Percentiles rank a stretch among this genome's conserved stretches.
These are phyloP conservation scores for Taenaris catops DNA, from an alignment of 2,888 invertebrate genomes.

Conservation along the genomic window DNA sequence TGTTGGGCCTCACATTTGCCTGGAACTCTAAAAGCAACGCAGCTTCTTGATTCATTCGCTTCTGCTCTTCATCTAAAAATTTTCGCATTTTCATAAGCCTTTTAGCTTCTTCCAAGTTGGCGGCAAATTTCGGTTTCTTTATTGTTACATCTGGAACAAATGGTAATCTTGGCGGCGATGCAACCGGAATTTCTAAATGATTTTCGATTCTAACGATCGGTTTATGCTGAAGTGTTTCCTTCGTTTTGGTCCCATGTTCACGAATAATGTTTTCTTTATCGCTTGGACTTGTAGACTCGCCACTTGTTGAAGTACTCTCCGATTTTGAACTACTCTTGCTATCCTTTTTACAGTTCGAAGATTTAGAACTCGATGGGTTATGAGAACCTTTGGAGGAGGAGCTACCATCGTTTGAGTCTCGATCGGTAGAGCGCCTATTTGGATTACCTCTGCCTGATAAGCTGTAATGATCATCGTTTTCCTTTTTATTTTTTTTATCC, in stretches of 20 bases:
- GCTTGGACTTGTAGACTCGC: constrained; percentile 71
- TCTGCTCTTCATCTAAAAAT: constrained; percentile 81
- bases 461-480: constrained; percentile 86
- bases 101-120: constrained; percentile 83
- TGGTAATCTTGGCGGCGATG: constrained; percentile 53
- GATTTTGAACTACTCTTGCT: constrained; percentile 65
- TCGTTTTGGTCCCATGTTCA: constrained; percentile 33
- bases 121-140: constrained; percentile 84
- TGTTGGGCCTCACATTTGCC: constrained; percentile 66
- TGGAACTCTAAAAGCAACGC: constrained; percentile 68
- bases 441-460: constrained; percentile 82
- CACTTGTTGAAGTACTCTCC: constrained; percentile 63
- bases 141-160: constrained; percentile 71
- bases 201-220: constrained; percentile 57
- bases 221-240: constrained; percentile 39
- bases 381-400: constrained; percentile 70
- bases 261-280: constrained; percentile 56
- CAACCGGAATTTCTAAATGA: constrained; percentile 54
- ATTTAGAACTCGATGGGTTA: constrained; percentile 49
- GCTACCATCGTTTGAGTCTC: constrained; percentile 89
- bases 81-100: constrained; percentile 83
- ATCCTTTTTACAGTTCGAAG: constrained; percentile 54
- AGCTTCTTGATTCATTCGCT: constrained; percentile 73
- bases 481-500: constrained; percentile 71
- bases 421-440: constrained; percentile 86